A percentile compares a stretch with the other conserved stretches of the same genome.
Evolutionary conservation across 37 sponge, comb jelly and placozoan genomes (phyloP).

Genomic region (Axinella damicornis): DNA sequence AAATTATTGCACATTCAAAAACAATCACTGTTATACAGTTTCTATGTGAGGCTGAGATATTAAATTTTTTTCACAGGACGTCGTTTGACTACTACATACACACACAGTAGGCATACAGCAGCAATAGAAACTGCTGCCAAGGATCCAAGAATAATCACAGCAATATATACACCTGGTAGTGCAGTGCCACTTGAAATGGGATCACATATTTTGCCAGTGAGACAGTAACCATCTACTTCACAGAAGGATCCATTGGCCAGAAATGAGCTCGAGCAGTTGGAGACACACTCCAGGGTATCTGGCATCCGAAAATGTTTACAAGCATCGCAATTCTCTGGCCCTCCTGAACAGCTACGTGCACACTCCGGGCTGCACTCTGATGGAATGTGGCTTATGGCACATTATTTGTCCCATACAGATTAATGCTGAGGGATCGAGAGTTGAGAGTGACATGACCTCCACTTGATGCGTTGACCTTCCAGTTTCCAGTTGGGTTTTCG

Average conservation of each 20-base stretch:
- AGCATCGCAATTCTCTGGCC: conserved; percentile 32
- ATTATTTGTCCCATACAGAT: conserved; percentile 58
- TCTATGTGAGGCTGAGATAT: no score
- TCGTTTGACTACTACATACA: no score
- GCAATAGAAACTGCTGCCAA: no score
- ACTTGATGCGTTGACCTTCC: conserved; percentile 60
- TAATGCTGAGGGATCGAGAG: conserved; percentile 13
- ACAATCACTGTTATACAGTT: no score
- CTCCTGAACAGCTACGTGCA: conserved; percentile 54
- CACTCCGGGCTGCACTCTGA: conserved; percentile 49
- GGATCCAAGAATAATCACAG: no score
- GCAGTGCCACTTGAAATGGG: no score
- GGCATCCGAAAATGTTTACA: conserved; percentile 28
- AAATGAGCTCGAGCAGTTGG: conserved; percentile 40
- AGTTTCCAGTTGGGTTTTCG: conserved; percentile 71
- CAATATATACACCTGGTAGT: no score
- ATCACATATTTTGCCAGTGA: no score
- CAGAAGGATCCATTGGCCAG: no score
- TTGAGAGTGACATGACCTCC: conserved; percentile 26
- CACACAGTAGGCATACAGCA: no score
- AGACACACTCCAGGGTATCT: conserved; percentile 38
- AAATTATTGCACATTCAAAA: no score
- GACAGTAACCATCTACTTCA: conserved; percentile 32
- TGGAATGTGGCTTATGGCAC: conserved; percentile 59
- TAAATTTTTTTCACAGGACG: no score